Conservation (phyloP, 2,113 vertebrate species). For the Pedetes capensis region DNA sequence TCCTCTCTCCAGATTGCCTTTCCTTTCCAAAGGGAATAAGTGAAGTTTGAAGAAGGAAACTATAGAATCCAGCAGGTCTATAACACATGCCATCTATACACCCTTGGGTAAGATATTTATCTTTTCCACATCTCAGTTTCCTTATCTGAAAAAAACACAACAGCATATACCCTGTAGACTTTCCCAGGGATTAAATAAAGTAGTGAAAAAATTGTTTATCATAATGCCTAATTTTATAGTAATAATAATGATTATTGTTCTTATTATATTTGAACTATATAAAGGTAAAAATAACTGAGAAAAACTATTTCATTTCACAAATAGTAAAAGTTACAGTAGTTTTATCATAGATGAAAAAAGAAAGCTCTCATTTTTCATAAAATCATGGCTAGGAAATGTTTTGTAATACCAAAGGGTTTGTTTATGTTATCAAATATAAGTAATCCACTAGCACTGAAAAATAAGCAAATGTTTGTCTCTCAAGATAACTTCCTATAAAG, state of each 20-base stretch:
- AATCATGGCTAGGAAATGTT: not conserved
- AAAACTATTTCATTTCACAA: not conserved
- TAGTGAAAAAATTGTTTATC: not conserved
- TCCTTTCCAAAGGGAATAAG: not conserved
- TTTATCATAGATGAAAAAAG: not conserved
- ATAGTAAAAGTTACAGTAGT: not conserved
- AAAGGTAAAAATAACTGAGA: not conserved
- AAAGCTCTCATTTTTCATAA: slow-evolving; percentile 4
- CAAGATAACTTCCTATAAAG: not conserved
- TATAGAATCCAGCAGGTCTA: not conserved
- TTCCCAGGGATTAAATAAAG: not conserved
- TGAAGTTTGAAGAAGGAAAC: not conserved
- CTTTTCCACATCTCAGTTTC: not conserved
- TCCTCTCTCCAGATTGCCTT: not conserved
- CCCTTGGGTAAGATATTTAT: not conserved
- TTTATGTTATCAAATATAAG: not conserved
- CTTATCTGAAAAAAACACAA: not conserved
- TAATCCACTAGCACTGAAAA: not conserved
- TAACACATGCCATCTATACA: not conserved
- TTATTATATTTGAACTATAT: not conserved
- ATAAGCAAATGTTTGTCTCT: not conserved
- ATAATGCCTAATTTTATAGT: not conserved
- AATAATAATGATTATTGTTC: slow-evolving; percentile 15
- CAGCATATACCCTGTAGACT: not conserved
- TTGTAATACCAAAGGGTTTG: not conserved